These are phyloP conservation scores for Gerris lacustris DNA, from an alignment of 2,888 invertebrate species.

Conservation along the genomic window DNA sequence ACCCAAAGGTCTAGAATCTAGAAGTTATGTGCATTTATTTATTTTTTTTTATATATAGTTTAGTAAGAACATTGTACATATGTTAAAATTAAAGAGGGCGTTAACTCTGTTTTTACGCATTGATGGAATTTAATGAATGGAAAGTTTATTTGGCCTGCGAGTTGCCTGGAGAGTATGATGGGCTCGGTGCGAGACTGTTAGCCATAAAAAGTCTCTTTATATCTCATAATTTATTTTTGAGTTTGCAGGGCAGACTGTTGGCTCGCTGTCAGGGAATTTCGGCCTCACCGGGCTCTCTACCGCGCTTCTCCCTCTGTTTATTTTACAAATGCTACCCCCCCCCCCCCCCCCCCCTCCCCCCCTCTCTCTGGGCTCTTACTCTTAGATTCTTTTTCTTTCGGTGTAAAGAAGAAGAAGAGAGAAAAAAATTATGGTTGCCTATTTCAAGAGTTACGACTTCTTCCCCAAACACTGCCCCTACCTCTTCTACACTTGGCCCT, in stretches of 20 bases:
- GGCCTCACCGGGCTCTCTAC: conserved; percentile 5
- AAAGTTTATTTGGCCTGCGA: too few relatives aligned
- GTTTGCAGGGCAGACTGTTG: not conserved
- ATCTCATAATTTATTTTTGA: conserved; percentile 3
- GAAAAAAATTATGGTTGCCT: not conserved
- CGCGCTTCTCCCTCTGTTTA: conserved; percentile 17
- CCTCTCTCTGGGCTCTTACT: not conserved
- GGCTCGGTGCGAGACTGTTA: not conserved
- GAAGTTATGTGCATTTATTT: too few relatives aligned
- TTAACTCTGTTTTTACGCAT: too few relatives aligned
- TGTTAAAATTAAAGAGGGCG: too few relatives aligned
- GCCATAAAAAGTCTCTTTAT: conserved; percentile 1
- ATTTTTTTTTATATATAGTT: too few relatives aligned
- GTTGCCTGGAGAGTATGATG: too few relatives aligned
- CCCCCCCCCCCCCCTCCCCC: not conserved
- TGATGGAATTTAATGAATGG: too few relatives aligned
- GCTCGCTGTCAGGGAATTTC: not conserved
- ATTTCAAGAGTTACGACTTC: not conserved
- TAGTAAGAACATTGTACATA: too few relatives aligned
- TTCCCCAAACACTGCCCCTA: not conserved
- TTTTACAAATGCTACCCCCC: conserved; percentile 11
- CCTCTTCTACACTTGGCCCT: too few relatives aligned
- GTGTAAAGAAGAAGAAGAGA: not conserved
- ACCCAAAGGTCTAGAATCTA: too few relatives aligned
- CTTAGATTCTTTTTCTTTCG: not conserved